Evolutionary conservation across 2,888 invertebrate species (phyloP).

Genomic region (Morpho helenor): DNA sequence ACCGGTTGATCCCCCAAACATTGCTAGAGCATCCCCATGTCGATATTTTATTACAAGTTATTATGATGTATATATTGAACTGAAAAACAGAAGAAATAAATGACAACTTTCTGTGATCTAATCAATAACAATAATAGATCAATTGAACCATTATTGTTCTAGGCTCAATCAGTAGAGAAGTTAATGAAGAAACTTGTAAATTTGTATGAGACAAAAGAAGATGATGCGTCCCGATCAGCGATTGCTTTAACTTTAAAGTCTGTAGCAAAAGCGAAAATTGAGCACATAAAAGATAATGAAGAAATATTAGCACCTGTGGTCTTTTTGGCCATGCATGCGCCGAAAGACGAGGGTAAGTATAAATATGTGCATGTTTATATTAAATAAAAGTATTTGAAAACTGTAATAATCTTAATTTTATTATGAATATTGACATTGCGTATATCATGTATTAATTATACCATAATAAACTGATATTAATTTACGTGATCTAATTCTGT

Average conservation of each 20-base stretch:
- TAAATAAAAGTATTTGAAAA: neutral
- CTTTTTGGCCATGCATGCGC: slow-evolving; percentile 94
- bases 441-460: too few species aligned
- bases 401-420: too few species aligned
- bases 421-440: too few species aligned
- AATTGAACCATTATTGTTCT: slow-evolving; percentile 12
- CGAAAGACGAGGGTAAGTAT: slow-evolving; percentile 79
- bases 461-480: too few species aligned
- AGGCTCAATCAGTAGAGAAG: slow-evolving; percentile 77
- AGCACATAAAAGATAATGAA: slow-evolving; percentile 88
- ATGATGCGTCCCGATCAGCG: slow-evolving; percentile 86
- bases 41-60: too few species aligned
- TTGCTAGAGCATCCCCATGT: too few species aligned
- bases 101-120: neutral
- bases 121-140: neutral
- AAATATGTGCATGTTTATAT: neutral
- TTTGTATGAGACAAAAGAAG: slow-evolving; percentile 78
- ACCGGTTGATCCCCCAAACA: too few species aligned
- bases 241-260: slow-evolving; percentile 88
- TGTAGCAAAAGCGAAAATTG: slow-evolving; percentile 90
- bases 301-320: slow-evolving; percentile 88
- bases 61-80: too few species aligned
- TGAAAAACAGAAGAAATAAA: too few species aligned
- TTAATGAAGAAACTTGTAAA: slow-evolving; percentile 77
- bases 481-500: too few species aligned